phyloP scores from a whole-genome alignment of 1,140 invertebrate species.

The Acromyrmex charruanus region DNA sequence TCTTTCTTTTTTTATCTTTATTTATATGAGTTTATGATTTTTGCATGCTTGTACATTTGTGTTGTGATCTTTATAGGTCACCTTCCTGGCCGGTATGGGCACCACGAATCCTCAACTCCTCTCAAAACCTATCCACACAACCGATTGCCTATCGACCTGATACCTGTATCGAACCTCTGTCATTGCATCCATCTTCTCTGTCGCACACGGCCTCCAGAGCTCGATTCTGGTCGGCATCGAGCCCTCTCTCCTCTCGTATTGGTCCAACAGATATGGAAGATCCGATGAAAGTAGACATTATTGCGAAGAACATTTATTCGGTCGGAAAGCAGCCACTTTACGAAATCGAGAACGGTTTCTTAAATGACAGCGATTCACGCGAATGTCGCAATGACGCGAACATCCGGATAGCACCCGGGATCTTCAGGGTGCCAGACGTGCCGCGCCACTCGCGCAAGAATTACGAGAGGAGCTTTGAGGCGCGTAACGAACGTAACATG shows the following conservation, averaged over 20 bases:
- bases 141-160: conserved; percentile 68
- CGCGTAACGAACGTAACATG: conserved; percentile 60
- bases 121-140: conserved; percentile 78
- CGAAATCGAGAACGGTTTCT: conserved; percentile 51
- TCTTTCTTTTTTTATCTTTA: conserved; percentile 57
- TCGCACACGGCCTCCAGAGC: conserved; percentile 75
- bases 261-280: conserved; percentile 28
- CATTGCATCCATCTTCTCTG: conserved; percentile 72
- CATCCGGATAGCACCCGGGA: neutral
- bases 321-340: neutral
- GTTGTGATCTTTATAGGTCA: conserved; percentile 87
- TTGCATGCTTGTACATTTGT: conserved; percentile 85
- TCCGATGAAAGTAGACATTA: conserved; percentile 36
- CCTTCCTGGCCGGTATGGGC: conserved; percentile 88
- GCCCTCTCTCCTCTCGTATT: conserved; percentile 69
- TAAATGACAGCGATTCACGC: conserved; percentile 35
- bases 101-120: conserved; percentile 84
- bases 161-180: conserved; percentile 54
- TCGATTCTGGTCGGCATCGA: conserved; percentile 79
- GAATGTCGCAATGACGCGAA: conserved; percentile 34
- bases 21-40: conserved; percentile 79
- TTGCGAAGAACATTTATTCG: conserved; percentile 40
- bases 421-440: conserved; percentile 73
- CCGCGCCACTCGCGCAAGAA: conserved; percentile 69
- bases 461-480: conserved; percentile 68